Percentiles rank a stretch among this genome's conserved stretches.
Evolutionary conservation across 2,888 invertebrate species (phyloP).

Genomic region (Xylocampa areola): DNA sequence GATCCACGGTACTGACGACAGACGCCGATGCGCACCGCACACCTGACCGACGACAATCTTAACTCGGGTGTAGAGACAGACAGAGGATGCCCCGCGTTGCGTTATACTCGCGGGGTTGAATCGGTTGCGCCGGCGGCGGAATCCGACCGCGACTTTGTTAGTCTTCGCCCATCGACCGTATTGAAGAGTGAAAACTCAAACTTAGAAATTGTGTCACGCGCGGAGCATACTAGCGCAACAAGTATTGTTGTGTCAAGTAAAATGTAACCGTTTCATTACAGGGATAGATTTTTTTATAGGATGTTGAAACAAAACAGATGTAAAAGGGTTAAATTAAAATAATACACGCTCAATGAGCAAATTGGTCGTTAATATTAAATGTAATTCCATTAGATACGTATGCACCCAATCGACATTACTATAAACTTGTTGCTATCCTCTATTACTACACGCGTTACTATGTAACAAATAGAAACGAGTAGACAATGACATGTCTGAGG

Average conservation of each 20-base stretch:
- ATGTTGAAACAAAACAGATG: slow-evolving; percentile 59
- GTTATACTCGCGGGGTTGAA: slow-evolving; percentile 50
- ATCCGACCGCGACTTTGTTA: slow-evolving; percentile 67
- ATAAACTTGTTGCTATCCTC: slow-evolving; percentile 55
- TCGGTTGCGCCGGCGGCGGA: slow-evolving; percentile 66
- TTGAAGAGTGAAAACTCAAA: slow-evolving; percentile 63
- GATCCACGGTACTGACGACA: slow-evolving; percentile 70
- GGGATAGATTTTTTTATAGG: slow-evolving; percentile 73
- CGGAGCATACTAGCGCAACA: slow-evolving; percentile 67
- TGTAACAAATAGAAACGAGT: slow-evolving; percentile 56
- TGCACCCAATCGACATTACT: slow-evolving; percentile 53
- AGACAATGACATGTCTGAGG: slow-evolving; percentile 42
- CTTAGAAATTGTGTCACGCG: slow-evolving; percentile 70
- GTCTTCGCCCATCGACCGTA: slow-evolving; percentile 68
- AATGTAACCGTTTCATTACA: slow-evolving; percentile 71
- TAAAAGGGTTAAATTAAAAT: slow-evolving; percentile 36
- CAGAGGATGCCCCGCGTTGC: slow-evolving; percentile 50
- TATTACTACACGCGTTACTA: slow-evolving; percentile 53
- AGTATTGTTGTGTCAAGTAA: slow-evolving; percentile 62
- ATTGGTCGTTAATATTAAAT: slow-evolving; percentile 47
- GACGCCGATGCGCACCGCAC: slow-evolving; percentile 63
- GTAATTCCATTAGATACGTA: slow-evolving; percentile 46
- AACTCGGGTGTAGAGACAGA: slow-evolving; percentile 53
- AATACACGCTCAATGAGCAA: slow-evolving; percentile 42
- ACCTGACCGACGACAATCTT: slow-evolving; percentile 56